phyloP scores from a whole-genome alignment of 2,113 vertebrate species.

The Motacilla tschutschensis region DNA sequence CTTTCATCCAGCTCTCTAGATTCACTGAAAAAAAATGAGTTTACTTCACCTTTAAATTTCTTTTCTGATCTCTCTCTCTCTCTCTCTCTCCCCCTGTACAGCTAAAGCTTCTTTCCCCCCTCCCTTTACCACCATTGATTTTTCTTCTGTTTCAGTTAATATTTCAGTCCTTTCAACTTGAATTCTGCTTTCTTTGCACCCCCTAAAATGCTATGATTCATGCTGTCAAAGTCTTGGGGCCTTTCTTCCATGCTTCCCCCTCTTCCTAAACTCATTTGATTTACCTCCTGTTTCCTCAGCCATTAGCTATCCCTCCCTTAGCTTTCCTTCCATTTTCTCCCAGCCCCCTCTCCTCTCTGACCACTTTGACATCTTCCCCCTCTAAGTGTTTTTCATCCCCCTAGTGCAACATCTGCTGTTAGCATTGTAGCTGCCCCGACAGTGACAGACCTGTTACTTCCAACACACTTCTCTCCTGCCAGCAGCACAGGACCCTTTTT shows the following conservation, averaged over 20 bases:
- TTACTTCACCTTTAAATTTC: not conserved
- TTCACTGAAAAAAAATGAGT: not conserved
- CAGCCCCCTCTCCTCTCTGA: not conserved
- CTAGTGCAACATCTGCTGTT: not conserved
- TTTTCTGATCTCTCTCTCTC: not conserved
- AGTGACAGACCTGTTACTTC: not conserved
- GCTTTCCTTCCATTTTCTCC: not conserved
- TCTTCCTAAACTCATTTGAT: not conserved
- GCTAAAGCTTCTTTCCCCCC: not conserved
- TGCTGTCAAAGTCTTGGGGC: not conserved
- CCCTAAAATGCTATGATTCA: not conserved
- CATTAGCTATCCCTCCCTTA: not conserved
- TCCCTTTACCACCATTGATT: not conserved
- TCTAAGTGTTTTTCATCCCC: not conserved
- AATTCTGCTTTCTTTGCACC: not conserved
- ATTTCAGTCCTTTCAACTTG: not conserved
- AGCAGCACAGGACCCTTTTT: not conserved
- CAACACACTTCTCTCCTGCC: rapidly evolving
- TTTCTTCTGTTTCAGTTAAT: not conserved
- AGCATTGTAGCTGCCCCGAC: not conserved
- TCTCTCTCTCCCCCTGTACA: not conserved
- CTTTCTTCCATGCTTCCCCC: not conserved
- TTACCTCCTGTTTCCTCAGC: not conserved
- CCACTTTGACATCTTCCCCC: not conserved
- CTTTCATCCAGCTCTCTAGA: not conserved